Evolutionary conservation across 2,888 invertebrate species (phyloP).

Genomic region (Cryptocheilus praepositus): DNA sequence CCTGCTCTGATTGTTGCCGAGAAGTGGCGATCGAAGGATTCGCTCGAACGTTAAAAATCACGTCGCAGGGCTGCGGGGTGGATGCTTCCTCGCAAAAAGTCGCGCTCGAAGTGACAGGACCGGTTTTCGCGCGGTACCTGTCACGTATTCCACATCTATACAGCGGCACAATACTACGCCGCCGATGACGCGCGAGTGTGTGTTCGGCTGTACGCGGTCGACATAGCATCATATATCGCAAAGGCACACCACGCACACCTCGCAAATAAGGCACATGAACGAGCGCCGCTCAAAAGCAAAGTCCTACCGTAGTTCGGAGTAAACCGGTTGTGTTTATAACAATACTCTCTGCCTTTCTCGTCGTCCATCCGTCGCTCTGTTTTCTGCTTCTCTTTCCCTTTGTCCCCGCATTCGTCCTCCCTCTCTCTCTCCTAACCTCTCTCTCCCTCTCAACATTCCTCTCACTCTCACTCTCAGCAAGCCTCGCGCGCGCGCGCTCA

Average conservation of each 20-base stretch:
- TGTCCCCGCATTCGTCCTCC: background rate
- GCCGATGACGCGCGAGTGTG: background rate
- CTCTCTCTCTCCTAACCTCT: conserved; percentile 3
- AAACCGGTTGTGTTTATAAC: conserved; percentile 23
- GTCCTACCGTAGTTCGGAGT: conserved; percentile 5
- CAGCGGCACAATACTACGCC: background rate
- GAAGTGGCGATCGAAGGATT: conserved; percentile 1
- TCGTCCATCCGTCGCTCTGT: conserved; percentile 29
- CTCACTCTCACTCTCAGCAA: background rate
- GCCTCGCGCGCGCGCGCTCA: conserved; percentile 4
- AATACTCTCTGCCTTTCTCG: conserved; percentile 29
- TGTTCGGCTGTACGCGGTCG: background rate
- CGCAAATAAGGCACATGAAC: background rate
- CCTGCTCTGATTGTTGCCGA: background rate
- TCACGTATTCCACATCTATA: conserved; percentile 27
- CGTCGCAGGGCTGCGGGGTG: conserved; percentile 1
- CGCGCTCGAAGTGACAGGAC: conserved; percentile 36
- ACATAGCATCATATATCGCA: conserved; percentile 6
- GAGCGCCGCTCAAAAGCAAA: no score
- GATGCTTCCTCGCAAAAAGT: conserved; percentile 27
- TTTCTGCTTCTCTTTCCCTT: conserved; percentile 2
- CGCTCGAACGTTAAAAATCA: background rate
- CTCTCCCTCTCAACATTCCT: background rate
- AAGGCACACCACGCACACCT: conserved; percentile 15
- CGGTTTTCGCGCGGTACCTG: conserved; percentile 42